Evolutionary conservation across 2,113 vertebrate genomes (phyloP).

Genomic region (Parotia lawesii): DNA sequence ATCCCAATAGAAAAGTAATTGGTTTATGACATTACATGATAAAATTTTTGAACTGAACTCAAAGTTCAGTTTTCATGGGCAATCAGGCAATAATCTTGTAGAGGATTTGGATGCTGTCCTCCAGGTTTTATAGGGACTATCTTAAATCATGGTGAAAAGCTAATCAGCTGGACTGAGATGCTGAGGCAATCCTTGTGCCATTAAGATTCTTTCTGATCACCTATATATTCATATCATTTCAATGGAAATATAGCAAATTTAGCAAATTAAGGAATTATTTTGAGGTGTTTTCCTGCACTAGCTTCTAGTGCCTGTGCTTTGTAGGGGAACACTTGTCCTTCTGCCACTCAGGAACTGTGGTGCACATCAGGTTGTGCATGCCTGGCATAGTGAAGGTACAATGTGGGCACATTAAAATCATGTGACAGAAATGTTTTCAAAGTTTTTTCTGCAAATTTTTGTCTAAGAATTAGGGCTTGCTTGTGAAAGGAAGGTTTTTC

Average conservation of each 20-base stretch:
- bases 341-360: neutral
- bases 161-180: neutral
- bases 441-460: neutral
- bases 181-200: neutral
- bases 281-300: neutral
- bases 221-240: neutral
- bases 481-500: neutral
- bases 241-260: neutral
- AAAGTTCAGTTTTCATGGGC: neutral
- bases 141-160: neutral
- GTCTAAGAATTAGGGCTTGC: neutral
- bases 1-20: neutral
- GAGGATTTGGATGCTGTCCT: neutral
- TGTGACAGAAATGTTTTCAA: neutral
- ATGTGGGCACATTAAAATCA: neutral
- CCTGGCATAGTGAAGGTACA: neutral
- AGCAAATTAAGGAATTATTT: neutral
- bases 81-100: neutral
- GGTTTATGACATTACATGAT: neutral
- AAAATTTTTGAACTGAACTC: neutral
- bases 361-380: no score
- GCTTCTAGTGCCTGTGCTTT: neutral
- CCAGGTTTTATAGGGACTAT: neutral
- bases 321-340: neutral
- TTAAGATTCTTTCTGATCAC: neutral